phyloP scores from a whole-genome alignment of 53 echinoderm and acorn worm genomes.

The Crossaster papposus region DNA sequence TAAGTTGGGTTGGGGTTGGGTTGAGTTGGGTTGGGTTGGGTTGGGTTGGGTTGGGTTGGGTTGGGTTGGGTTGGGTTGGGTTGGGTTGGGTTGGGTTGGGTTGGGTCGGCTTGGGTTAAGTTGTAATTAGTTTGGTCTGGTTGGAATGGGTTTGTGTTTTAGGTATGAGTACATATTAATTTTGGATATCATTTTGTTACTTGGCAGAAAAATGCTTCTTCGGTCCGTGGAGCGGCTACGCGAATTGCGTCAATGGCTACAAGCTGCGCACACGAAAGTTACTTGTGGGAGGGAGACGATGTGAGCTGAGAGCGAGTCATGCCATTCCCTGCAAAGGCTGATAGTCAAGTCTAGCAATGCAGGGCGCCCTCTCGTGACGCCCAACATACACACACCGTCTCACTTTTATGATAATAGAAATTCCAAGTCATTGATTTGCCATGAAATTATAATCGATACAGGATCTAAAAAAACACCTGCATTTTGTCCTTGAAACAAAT shows the following conservation, averaged over 20 bases:
- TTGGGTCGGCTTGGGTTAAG: neutral
- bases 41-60: neutral
- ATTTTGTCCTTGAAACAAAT: neutral
- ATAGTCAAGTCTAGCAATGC: neutral
- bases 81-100: neutral
- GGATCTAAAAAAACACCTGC: neutral
- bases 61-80: neutral
- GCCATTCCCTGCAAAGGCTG: constrained; percentile 60
- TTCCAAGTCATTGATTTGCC: neutral
- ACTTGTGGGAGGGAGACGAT: constrained; percentile 53
- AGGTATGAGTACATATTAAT: too few species aligned
- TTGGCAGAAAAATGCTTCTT: constrained; percentile 68
- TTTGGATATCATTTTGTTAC: too few species aligned
- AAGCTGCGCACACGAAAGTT: constrained; percentile 45
- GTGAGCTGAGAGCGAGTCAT: constrained; percentile 55
- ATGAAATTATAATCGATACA: neutral
- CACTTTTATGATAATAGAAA: neutral
- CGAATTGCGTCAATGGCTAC: constrained; percentile 53
- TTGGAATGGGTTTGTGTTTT: neutral
- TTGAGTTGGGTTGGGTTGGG: neutral
- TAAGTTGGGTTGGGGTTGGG: neutral
- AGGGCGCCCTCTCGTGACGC: neutral
- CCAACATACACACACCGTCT: neutral
- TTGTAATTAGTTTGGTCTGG: neutral
- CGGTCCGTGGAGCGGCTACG: constrained; percentile 64